Percentiles rank a stretch among this genome's conserved stretches.
These are phyloP conservation scores for Labia minor DNA, from an alignment of 2,888 invertebrate species.

Conservation along the genomic window DNA sequence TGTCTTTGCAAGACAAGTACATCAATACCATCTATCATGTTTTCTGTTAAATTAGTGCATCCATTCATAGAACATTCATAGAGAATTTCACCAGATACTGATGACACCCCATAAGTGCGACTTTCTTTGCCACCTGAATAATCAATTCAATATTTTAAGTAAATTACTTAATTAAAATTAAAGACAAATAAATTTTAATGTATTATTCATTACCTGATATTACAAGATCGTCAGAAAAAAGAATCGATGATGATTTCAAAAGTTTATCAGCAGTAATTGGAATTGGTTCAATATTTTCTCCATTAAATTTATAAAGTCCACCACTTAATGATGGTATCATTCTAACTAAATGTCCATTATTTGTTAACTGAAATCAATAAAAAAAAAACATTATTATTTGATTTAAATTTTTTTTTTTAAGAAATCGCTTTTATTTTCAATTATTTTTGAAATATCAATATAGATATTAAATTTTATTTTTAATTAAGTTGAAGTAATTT, in stretches of 20 bases:
- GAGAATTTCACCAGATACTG: slow-evolving; percentile 54
- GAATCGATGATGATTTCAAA: slow-evolving; percentile 69
- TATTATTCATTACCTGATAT: slow-evolving; percentile 52
- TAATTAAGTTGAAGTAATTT: too few relatives aligned
- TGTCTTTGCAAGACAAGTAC: slow-evolving; percentile 69
- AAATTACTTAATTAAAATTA: too few relatives aligned
- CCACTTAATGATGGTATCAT: slow-evolving; percentile 90
- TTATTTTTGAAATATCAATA: too few relatives aligned
- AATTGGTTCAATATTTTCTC: slow-evolving; percentile 67
- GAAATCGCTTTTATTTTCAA: too few relatives aligned
- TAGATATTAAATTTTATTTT: too few relatives aligned
- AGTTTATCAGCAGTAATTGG: slow-evolving; percentile 80
- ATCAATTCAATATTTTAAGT: background rate
- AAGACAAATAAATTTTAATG: background rate
- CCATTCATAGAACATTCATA: slow-evolving; percentile 68
- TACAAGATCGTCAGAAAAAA: slow-evolving; percentile 73
- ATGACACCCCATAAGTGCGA: slow-evolving; percentile 73
- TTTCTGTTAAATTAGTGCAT: slow-evolving; percentile 58
- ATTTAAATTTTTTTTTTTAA: too few relatives aligned
- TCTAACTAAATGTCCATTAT: slow-evolving; percentile 74
- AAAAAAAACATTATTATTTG: too few relatives aligned
- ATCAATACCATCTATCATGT: slow-evolving; percentile 34
- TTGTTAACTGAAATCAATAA: slow-evolving; percentile 51
- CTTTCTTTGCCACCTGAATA: slow-evolving; percentile 69
- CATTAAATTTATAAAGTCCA: slow-evolving; percentile 82